Base-by-base conservation (phyloP, 2,888 invertebrate species). In the Andricus curvator region DNA sequence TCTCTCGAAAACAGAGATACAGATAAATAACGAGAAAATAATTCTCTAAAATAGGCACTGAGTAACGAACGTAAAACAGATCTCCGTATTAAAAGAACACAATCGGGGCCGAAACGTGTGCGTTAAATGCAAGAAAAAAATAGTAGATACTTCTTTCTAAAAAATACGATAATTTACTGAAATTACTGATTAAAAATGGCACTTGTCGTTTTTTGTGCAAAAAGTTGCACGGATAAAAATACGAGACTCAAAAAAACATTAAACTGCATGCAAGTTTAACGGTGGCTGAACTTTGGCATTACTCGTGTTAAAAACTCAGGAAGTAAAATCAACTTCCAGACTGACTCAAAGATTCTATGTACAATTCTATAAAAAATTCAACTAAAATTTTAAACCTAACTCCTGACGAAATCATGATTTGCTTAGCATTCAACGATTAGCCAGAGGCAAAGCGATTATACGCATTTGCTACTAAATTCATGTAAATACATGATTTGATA, bases 231-330 rank as follows among this genome's bases (percentile, higher is more conserved):
- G 20, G 51, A 74, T 51, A 74, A 56, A 44, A 68, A 44, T 3
- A n/a, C 20, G 48, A 51, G 48, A 48, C 70, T 70, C 51, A 70
- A 1, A 51, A 29, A 25, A 29, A 29, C 4, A 33, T 74, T 33
- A 56, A 74, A 74, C 74, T 74, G n/a, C 29, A 56, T 74, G 33
- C 51, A 74, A 74, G 74, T 56, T 56, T 74, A 74, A 56, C 70
- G 29, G 15, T 70, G 20, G 15, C 48, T 44, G 20, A 70, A 74
- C 74, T 74, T 74, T 74, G 74, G 74, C 74, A 74, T 56, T 74
- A 74, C 11, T 33, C 20, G 51, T 33, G n/a, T 56, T 6, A 5
- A 56, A 74, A 56, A 48, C 5, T 56, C 51, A 51, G 13, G 13
- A 56, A 74, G 74, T 33, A 11, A 74, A 74, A 74, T 25, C 4